Base-by-base conservation (phyloP, 2,888 invertebrate species). In the Drosophila rubida region DNA sequence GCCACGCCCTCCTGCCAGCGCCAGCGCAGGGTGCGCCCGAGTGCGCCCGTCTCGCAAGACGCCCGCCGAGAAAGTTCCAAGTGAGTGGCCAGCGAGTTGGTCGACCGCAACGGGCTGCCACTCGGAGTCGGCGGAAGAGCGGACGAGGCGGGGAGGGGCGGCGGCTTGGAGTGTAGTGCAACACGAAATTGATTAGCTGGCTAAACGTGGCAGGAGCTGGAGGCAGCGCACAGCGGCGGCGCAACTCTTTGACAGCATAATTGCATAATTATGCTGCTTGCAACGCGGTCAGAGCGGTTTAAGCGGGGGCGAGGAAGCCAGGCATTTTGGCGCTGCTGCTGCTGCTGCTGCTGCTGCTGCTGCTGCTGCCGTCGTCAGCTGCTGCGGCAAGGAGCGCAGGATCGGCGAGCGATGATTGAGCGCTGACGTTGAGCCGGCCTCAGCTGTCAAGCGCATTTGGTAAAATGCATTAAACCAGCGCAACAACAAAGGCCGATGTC, bases 181-280 rank as follows among this genome's bases (percentile, higher is more conserved):
- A n/a, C n/a, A 73, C 60, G 23, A 76, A 83, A 83, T 83, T 80
- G 80, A 83, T 83, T 80, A 80, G 75, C 54, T 70, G 46, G 50
- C 46, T 49, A 35, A 51, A 54, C 46, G 70, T 51, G 65, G 68
- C 57, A 53, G 67, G 22, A 72, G 63, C 46, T 4, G 11, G 9
- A 30, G 9, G 30, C 9, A 30, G 3, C 4, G n/a, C n/a, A n/a
- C n/a, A n/a, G n/a, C n/a, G n/a, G n/a, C 66, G 62, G 54, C 44
- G 46, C 54, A 64, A 32, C 73, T 44, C 71, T 73, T 73, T 89
- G 89, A 89, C 89, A 89, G 73, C 73, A 80, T 89, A 89, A 89
- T 89, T 89, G 76, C 88, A 89, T 89, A 89, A 89, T 89, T 89
- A 88, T 32, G 84, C 81, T 83, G 85, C 84, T 76, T 75, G 73